A percentile compares a stretch with the other conserved stretches of the same genome.
phyloP scores from a whole-genome alignment of 2,888 invertebrate genomes.

The Philereme vetulata region DNA sequence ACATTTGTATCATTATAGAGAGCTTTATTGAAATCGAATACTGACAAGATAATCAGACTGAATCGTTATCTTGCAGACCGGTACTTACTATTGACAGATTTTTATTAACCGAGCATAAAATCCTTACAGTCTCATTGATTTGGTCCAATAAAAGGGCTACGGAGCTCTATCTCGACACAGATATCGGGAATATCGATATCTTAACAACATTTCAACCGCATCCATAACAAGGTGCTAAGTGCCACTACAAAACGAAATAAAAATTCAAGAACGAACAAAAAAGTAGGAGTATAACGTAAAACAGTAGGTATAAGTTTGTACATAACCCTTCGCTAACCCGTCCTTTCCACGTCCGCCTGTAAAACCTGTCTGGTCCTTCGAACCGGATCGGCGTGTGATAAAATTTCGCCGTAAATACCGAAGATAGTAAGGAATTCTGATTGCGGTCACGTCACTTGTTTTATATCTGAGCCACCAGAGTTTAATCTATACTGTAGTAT shows the following conservation, averaged over 20 bases:
- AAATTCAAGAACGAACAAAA: slow-evolving; percentile 1
- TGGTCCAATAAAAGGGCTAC: not conserved
- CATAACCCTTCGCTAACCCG: slow-evolving; percentile 34
- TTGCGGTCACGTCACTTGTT: slow-evolving; percentile 57
- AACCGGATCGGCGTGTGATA: slow-evolving; percentile 55
- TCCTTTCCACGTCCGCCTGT: slow-evolving; percentile 49
- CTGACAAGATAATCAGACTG: slow-evolving; percentile 49
- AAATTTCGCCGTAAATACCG: slow-evolving; percentile 60
- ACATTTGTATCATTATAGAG: slow-evolving; percentile 45
- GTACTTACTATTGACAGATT: not conserved
- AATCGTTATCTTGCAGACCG: not conserved
- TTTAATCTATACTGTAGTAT: slow-evolving; percentile 42
- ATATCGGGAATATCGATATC: not conserved
- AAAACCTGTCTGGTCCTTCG: slow-evolving; percentile 48
- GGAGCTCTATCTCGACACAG: not conserved
- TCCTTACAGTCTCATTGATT: no score
- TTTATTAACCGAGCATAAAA: not conserved
- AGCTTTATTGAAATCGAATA: slow-evolving; percentile 45
- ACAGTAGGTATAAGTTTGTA: slow-evolving; percentile 14
- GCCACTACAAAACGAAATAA: slow-evolving; percentile 11
- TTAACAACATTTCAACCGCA: not conserved
- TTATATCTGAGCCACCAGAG: slow-evolving; percentile 47
- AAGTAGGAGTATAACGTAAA: slow-evolving; percentile 10
- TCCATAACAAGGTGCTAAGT: slow-evolving; percentile 16
- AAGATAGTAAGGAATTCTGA: slow-evolving; percentile 59